A percentile compares a stretch with the other conserved stretches of the same genome.
Conservation (phyloP, 2,797 vertebrate species). For the Leptoclinus maculatus region DNA sequence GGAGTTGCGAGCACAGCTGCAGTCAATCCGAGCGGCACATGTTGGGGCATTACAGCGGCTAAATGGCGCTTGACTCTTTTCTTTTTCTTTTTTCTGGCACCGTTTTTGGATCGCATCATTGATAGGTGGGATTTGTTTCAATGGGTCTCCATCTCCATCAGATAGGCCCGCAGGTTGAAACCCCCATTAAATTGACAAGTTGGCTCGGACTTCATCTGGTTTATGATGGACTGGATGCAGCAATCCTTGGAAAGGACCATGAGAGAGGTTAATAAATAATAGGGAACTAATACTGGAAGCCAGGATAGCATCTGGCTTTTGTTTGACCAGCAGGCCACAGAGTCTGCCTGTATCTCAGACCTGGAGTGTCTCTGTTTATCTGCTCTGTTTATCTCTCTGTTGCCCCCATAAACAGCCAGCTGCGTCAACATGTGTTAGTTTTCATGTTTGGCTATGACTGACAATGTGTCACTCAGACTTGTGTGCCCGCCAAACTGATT, state of each 20-base stretch:
- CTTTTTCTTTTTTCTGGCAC: slow-evolving; percentile 40
- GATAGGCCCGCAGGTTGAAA: slow-evolving; percentile 38
- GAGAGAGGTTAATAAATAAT: slow-evolving; percentile 67
- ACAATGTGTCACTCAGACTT: slow-evolving; percentile 32
- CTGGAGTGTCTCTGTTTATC: slow-evolving; percentile 44
- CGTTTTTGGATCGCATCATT: slow-evolving; percentile 29
- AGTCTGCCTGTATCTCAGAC: slow-evolving; percentile 36
- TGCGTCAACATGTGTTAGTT: slow-evolving; percentile 63
- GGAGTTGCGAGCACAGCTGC: slow-evolving; percentile 52
- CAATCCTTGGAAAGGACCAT: slow-evolving; percentile 43
- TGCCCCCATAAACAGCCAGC: slow-evolving; percentile 69
- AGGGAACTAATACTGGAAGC: slow-evolving; percentile 37
- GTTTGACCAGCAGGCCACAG: slow-evolving; percentile 63
- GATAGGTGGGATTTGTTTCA: slow-evolving; percentile 48
- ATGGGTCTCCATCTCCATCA: slow-evolving; percentile 27
- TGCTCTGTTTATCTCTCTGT: slow-evolving; percentile 49
- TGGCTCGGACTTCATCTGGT: slow-evolving; percentile 37
- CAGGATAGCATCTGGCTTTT: slow-evolving; percentile 69
- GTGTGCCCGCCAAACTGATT: neutral
- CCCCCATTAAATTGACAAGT: slow-evolving; percentile 9
- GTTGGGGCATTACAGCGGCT: slow-evolving; percentile 30
- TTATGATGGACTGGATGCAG: slow-evolving; percentile 40
- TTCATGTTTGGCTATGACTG: slow-evolving; percentile 29
- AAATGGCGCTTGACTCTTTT: slow-evolving; percentile 45
- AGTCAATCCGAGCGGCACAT: slow-evolving; percentile 61